phyloP scores from a whole-genome alignment of 1,140 invertebrate species.

The Brachionus calyciflorus region DNA sequence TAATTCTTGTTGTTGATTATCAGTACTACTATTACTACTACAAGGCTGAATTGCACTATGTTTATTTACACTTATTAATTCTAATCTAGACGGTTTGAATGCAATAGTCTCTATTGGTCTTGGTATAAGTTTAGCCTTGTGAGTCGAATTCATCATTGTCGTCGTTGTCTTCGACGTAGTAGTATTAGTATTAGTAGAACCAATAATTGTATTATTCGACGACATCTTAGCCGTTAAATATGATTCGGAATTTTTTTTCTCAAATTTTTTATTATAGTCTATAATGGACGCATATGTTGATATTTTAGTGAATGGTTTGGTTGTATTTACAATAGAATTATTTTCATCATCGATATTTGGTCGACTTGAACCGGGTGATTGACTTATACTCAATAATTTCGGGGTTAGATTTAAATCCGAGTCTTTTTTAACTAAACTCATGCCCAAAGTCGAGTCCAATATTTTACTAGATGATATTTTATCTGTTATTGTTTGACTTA shows the following conservation, averaged over 20 bases:
- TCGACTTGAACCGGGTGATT: constrained; percentile 5
- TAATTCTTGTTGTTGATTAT: background rate
- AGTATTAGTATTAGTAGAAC: too few species aligned
- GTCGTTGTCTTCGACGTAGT: background rate
- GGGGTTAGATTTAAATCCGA: background rate
- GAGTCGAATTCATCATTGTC: background rate
- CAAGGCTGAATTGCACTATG: too few species aligned
- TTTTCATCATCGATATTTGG: background rate
- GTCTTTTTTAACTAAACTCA: constrained; percentile 28
- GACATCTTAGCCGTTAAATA: background rate
- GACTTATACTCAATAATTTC: background rate
- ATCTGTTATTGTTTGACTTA: constrained; percentile 6
- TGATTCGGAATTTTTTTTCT: constrained; percentile 39
- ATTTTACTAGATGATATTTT: constrained; percentile 22
- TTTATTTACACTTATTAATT: background rate
- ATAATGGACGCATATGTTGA: constrained; percentile 28
- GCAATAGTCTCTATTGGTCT: constrained; percentile 24
- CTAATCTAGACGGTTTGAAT: constrained; percentile 20
- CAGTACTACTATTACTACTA: too few species aligned
- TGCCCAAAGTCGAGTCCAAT: background rate
- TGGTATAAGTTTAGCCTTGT: constrained; percentile 10
- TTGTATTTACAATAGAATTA: constrained; percentile 15
- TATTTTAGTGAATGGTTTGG: constrained; percentile 35
- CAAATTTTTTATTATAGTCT: constrained; percentile 38
- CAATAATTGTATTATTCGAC: too few species aligned